phyloP scores from a whole-genome alignment of 2,113 vertebrate species.

The Nettapus auritus region DNA sequence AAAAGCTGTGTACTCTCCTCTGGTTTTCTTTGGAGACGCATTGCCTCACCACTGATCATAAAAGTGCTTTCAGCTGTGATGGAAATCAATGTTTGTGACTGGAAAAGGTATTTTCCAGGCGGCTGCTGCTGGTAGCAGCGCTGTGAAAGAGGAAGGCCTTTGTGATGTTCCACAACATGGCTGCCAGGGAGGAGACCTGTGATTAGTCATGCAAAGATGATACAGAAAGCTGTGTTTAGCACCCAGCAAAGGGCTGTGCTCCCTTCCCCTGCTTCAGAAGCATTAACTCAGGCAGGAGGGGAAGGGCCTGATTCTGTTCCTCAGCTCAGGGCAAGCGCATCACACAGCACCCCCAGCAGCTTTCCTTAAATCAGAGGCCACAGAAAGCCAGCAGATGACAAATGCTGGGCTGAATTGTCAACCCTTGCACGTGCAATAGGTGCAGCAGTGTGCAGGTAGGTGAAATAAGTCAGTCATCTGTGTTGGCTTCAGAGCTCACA shows the following conservation, averaged over 20 bases:
- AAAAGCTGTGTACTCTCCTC: neutral
- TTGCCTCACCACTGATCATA: constrained; percentile 11
- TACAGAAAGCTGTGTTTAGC: neutral
- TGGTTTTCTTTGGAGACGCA: neutral
- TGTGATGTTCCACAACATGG: neutral
- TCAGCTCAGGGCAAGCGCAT: too few relatives aligned
- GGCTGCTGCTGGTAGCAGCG: neutral
- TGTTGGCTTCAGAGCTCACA: accelerated
- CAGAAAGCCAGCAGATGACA: accelerated
- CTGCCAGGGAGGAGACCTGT: neutral
- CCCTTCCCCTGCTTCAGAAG: neutral
- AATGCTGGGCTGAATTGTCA: neutral
- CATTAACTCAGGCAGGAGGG: neutral
- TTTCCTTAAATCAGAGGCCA: accelerated
- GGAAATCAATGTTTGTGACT: neutral
- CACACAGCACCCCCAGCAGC: neutral
- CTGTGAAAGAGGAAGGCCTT: neutral
- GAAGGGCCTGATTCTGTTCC: neutral
- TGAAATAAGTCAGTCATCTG: neutral
- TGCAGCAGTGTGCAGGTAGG: accelerated
- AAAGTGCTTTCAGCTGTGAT: constrained; percentile 27
- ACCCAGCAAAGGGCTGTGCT: neutral
- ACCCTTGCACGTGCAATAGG: accelerated
- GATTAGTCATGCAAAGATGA: neutral
- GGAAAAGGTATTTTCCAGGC: constrained; percentile 46